Evolutionary conservation across 2,113 vertebrate genomes (phyloP).

Genomic region (Eretmochelys imbricata): DNA sequence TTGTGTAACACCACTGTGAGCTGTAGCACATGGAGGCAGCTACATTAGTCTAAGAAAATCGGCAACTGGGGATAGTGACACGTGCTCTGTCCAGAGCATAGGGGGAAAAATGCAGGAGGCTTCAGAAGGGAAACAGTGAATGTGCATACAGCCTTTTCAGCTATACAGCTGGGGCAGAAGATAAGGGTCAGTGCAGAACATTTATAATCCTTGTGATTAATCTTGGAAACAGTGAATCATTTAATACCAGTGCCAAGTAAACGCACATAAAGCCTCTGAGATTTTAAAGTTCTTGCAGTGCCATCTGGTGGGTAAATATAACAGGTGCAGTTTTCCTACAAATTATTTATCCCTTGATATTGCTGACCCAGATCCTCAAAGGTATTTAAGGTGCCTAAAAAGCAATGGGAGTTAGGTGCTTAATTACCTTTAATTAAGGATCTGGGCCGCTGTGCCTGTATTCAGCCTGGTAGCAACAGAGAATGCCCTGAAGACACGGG

Average conservation of each 20-base stretch:
- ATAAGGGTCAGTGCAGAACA: not conserved
- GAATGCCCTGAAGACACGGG: not conserved
- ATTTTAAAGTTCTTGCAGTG: not conserved
- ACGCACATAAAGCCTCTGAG: not conserved
- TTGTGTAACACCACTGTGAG: rapidly evolving
- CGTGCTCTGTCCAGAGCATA: not conserved
- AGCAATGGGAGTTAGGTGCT: not conserved
- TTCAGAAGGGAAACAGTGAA: not conserved
- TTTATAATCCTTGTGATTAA: not conserved
- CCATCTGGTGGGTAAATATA: not conserved
- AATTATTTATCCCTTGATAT: too few relatives aligned
- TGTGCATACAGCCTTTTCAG: not conserved
- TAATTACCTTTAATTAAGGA: not conserved
- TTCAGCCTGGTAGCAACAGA: not conserved
- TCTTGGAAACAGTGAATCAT: not conserved
- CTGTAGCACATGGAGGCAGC: not conserved
- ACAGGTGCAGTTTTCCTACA: not conserved
- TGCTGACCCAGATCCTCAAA: not conserved
- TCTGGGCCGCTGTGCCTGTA: not conserved
- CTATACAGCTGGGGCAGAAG: not conserved
- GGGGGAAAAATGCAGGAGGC: not conserved
- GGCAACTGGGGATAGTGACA: not conserved
- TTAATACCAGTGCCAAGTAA: not conserved
- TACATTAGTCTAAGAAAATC: not conserved
- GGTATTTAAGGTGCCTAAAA: not conserved